Evolutionary conservation across 2,797 vertebrate species (phyloP).

Genomic region (Takifugu ocellatus): DNA sequence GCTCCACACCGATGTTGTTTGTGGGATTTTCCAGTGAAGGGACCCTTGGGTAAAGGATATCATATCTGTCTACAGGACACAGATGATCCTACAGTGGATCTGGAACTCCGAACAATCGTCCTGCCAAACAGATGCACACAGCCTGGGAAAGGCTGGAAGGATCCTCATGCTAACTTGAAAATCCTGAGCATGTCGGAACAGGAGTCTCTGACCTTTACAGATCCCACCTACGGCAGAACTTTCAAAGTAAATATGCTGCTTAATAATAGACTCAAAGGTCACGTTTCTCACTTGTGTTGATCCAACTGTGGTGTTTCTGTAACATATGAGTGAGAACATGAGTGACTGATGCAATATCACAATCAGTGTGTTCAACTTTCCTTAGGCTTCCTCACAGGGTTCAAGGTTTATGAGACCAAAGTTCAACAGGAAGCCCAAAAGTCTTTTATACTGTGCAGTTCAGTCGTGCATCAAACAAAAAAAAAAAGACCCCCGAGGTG

Average conservation of each 20-base stretch:
- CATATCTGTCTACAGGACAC: constrained; percentile 47
- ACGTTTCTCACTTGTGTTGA: neutral
- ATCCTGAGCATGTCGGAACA: neutral
- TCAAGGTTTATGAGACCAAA: no score
- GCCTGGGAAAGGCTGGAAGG: constrained; percentile 19
- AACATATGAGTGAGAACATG: neutral
- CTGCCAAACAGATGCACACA: constrained; percentile 49
- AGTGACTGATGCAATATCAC: no score
- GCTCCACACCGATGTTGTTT: neutral
- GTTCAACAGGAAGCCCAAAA: neutral
- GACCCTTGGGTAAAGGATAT: neutral
- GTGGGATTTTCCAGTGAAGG: neutral
- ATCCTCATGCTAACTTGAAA: constrained; percentile 6
- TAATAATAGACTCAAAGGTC: no score
- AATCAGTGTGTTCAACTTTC: no score
- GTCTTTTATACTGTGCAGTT: no score
- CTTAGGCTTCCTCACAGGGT: no score
- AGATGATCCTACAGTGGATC: constrained; percentile 72
- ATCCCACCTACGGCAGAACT: no score
- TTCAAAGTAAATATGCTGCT: no score
- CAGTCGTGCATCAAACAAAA: no score
- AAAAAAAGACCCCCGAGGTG: no score
- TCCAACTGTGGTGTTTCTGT: neutral
- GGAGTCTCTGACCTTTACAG: no score
- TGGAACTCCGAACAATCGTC: constrained; percentile 49